Evolutionary conservation across 1,140 invertebrate genomes (phyloP), one percentile per base, ranked within the genome.

Genomic region (Drosophila pseudoananassae): DNA sequence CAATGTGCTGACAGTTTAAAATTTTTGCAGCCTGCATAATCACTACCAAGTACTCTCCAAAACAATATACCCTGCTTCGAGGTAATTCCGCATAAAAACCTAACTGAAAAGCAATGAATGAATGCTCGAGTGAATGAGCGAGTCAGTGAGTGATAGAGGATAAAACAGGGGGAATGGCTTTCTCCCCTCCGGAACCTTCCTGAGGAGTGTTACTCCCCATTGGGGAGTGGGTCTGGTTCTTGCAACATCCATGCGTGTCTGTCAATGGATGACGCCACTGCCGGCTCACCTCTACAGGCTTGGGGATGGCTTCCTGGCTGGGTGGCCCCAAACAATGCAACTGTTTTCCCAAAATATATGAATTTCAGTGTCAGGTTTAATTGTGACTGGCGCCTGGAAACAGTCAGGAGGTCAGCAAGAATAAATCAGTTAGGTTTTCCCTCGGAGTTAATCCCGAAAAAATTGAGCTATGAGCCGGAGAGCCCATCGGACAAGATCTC

Each of bases 191-290:
- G 27, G 20, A 33, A 38, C 38, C 45, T 54, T 31, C 17, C 23
- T 43, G 20, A 52, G 52, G 27, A 53, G 40, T 38, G 33, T 14
- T 47, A 20, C 20, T 65, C 40, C 38, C 45, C 59, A 23, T 29
- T 53, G 38, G 71, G 58, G 33, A 59, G n/a, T 51, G 57, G 50
- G 40, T 8, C 47, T 25, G 56, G 63, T 51, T 36, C 33, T 20
- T 25, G 8, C 20, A 27, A 27, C 23, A 36, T 52, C 36, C 31
- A 51, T 46, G 51, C 45, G 65, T 51, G 65, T 72, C 56, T 78
- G 81, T 87, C 82, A 87, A 78, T 85, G 74, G 59, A 64, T 85
- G 78, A 78, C 82, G 82, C 78, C 82, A 82, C 69, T 75, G 57
- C 40, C 23, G 43, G 43, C 82, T 68, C 82, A 85, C 81, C 81